Percentiles rank a stretch among this genome's conserved stretches.
Evolutionary conservation across 2,888 invertebrate species (phyloP).

Genomic region (Drosophila buzzatii): DNA sequence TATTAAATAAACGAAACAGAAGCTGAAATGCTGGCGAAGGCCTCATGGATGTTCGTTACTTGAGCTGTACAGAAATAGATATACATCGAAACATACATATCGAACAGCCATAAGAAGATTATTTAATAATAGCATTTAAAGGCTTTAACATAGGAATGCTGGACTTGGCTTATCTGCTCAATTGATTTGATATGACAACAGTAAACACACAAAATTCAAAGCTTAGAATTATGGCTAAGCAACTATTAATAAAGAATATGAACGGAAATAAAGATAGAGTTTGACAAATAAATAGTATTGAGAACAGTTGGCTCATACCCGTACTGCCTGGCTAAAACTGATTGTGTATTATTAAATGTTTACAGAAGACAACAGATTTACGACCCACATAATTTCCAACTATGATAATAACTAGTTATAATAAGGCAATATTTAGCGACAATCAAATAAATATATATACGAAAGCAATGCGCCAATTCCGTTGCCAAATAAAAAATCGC

Average conservation of each 20-base stretch:
- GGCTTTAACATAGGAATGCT: slow-evolving; percentile 4
- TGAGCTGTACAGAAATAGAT: background rate
- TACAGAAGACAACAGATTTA: background rate
- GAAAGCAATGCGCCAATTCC: slow-evolving; percentile 10
- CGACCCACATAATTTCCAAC: background rate
- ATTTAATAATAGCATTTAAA: slow-evolving; percentile 13
- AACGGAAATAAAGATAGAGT: background rate
- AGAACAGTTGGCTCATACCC: too few relatives aligned
- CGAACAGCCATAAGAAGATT: slow-evolving; percentile 4
- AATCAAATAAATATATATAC: background rate
- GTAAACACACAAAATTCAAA: background rate
- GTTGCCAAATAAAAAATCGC: slow-evolving; percentile 21
- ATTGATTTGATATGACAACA: background rate
- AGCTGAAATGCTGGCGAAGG: slow-evolving; percentile 17
- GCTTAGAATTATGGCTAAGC: background rate
- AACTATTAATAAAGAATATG: too few relatives aligned
- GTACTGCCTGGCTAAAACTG: too few relatives aligned
- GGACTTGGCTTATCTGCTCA: slow-evolving; percentile 3
- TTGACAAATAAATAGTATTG: too few relatives aligned
- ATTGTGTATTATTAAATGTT: background rate
- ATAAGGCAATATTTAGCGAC: background rate
- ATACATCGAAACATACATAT: background rate
- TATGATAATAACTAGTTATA: background rate
- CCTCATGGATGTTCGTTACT: background rate
- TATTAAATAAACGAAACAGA: slow-evolving; percentile 47